phyloP scores from a whole-genome alignment of 2,113 vertebrate genomes.

The Poeciliopsis turrubarensis region DNA sequence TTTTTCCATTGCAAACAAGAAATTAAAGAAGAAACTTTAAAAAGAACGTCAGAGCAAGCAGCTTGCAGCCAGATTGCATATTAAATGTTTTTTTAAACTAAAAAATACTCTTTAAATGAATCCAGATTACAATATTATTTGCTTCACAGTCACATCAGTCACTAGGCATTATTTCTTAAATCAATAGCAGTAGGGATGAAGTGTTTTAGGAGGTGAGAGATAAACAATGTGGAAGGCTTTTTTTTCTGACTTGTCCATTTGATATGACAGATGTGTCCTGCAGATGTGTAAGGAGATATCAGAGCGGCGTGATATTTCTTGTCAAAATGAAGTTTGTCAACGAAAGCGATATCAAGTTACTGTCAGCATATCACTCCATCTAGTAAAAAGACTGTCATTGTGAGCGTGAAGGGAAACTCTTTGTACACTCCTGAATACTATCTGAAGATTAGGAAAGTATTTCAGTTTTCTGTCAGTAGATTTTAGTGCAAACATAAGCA shows the following conservation, averaged over 20 bases:
- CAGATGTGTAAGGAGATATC: background rate
- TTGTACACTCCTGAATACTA: background rate
- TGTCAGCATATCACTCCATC: no score
- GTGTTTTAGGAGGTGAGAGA: background rate
- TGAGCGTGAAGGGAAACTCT: no score
- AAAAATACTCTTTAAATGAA: no score
- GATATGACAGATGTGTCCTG: background rate
- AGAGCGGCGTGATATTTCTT: background rate
- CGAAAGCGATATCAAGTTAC: no score
- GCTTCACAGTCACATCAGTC: background rate
- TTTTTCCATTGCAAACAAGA: no score
- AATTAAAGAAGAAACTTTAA: no score
- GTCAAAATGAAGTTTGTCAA: background rate
- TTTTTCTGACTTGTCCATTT: background rate
- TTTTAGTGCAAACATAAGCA: background rate
- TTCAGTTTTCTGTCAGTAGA: background rate
- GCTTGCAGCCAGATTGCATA: no score
- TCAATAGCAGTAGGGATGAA: background rate
- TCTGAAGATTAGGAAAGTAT: background rate
- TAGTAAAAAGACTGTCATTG: no score
- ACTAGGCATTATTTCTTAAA: background rate
- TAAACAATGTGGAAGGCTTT: background rate
- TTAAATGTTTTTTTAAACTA: no score
- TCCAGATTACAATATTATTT: background rate
- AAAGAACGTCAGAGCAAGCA: no score